These are phyloP conservation scores for Lypha dubia DNA, from an alignment of 2,888 invertebrate genomes.

Conservation along the genomic window DNA sequence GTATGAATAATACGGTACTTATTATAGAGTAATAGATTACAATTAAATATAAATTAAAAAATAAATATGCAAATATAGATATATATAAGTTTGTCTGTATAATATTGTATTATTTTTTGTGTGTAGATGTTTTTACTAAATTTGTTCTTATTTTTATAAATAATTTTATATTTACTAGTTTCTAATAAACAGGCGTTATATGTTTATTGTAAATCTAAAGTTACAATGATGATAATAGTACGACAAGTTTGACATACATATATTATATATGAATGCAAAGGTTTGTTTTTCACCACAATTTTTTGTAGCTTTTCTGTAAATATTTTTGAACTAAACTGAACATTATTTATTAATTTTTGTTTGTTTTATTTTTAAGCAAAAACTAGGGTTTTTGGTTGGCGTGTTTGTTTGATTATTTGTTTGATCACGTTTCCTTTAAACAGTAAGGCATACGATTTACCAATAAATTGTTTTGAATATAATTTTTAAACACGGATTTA, in stretches of 20 bases:
- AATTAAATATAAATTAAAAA: slow-evolving; percentile 70
- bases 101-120: slow-evolving; percentile 50
- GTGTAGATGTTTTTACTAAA: slow-evolving; percentile 40
- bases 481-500: slow-evolving; percentile 47
- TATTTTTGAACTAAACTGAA: slow-evolving; percentile 54
- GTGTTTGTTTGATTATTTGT: slow-evolving; percentile 15
- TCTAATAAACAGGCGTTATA: slow-evolving; percentile 78
- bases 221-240: slow-evolving; percentile 69
- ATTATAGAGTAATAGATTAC: slow-evolving; percentile 67
- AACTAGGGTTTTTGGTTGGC: slow-evolving; percentile 44
- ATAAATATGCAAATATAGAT: slow-evolving; percentile 70
- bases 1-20: slow-evolving; percentile 33
- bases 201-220: slow-evolving; percentile 71
- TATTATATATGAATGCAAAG: slow-evolving; percentile 65
- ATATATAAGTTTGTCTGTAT: slow-evolving; percentile 67
- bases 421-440: slow-evolving; percentile 18
- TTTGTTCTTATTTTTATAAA: slow-evolving; percentile 39
- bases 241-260: slow-evolving; percentile 54
- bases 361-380: slow-evolving; percentile 70
- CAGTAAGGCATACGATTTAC: not conserved
- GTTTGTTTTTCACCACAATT: slow-evolving; percentile 51
- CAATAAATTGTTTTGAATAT: slow-evolving; percentile 13
- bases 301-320: slow-evolving; percentile 36
- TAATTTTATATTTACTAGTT: slow-evolving; percentile 74
- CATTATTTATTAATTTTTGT: slow-evolving; percentile 66